phyloP scores from a whole-genome alignment of 2,888 invertebrate species.

The Geotrupes spiniger region DNA sequence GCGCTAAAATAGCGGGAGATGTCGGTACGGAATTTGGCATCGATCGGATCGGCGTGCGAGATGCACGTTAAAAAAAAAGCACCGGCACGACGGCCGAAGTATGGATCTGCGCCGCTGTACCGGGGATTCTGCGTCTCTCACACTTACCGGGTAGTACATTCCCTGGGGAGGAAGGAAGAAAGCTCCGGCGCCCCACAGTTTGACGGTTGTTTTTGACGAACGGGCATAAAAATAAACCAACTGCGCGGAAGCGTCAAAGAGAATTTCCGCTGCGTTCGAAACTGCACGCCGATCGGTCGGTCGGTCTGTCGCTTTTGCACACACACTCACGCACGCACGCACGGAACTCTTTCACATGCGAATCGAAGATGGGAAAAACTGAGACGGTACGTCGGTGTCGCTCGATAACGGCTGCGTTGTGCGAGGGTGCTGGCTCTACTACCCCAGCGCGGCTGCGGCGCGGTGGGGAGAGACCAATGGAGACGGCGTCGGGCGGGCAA shows the following conservation, averaged over 20 bases:
- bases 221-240: slow-evolving; percentile 54
- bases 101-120: too few species aligned
- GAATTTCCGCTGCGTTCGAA: not conserved
- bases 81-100: too few species aligned
- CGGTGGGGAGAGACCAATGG: slow-evolving; percentile 34
- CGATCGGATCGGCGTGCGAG: too few species aligned
- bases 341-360: slow-evolving; percentile 23
- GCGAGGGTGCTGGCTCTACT: slow-evolving; percentile 43
- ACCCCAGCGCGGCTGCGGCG: slow-evolving; percentile 37
- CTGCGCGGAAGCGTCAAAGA: slow-evolving; percentile 30
- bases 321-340: slow-evolving; percentile 22
- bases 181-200: slow-evolving; percentile 96
- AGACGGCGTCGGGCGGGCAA: slow-evolving; percentile 32
- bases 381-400: too few species aligned
- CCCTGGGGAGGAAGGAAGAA: slow-evolving; percentile 95
- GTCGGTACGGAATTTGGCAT: too few species aligned
- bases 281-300: not conserved
- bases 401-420: slow-evolving; percentile 37
- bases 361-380: slow-evolving; percentile 1
- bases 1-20: too few species aligned
- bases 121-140: too few species aligned
- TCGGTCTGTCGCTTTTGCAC: not conserved
- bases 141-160: slow-evolving; percentile 94
- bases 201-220: slow-evolving; percentile 74
- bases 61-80: too few species aligned